Evolutionary conservation across 1,140 invertebrate species (phyloP).

Genomic region (Calosoma granatense): DNA sequence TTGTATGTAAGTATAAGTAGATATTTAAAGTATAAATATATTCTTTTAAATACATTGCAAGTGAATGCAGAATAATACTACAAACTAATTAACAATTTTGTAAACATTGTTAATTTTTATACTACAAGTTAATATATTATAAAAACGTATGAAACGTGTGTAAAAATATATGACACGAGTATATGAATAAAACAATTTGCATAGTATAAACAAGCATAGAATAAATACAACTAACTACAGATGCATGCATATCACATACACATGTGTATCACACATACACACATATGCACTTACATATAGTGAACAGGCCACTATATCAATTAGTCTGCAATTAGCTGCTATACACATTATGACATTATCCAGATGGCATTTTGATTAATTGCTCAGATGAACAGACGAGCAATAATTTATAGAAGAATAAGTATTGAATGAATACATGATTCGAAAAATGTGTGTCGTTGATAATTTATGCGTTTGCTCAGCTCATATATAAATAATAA

Average conservation of each 20-base stretch:
- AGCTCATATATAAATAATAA: not conserved
- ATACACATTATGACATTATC: constrained; percentile 6
- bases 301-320: constrained; percentile 4
- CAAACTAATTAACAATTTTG: too few species aligned
- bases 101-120: too few species aligned
- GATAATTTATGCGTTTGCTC: not conserved
- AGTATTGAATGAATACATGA: not conserved
- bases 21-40: too few species aligned
- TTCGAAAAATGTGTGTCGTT: not conserved
- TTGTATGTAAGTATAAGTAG: too few species aligned
- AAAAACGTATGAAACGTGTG: too few species aligned
- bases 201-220: not conserved
- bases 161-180: too few species aligned
- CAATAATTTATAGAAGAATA: not conserved
- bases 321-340: constrained; percentile 3
- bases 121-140: too few species aligned
- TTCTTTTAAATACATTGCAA: too few species aligned
- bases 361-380: constrained; percentile 5
- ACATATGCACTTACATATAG: not conserved
- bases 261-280: not conserved
- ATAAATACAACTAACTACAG: not conserved
- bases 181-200: too few species aligned
- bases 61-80: too few species aligned
- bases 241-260: not conserved
- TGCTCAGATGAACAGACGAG: not conserved